These are phyloP conservation scores for Megastigmus dorsalis DNA, from an alignment of 2,888 invertebrate species.

Conservation along the genomic window DNA sequence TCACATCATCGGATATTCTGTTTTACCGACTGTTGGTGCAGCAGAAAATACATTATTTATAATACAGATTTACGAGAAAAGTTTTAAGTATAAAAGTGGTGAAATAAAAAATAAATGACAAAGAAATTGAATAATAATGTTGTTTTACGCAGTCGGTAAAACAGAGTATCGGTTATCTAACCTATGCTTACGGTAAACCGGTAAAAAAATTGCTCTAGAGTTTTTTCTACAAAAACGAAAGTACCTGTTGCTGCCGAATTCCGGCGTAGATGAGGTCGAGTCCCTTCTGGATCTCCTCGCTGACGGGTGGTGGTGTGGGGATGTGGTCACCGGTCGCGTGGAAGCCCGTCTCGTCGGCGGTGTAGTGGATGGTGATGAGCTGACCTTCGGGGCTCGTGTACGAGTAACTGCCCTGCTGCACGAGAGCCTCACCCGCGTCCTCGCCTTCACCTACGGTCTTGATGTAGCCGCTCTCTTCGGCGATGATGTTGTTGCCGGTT, in stretches of 20 bases:
- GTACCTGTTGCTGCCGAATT: conserved; percentile 81
- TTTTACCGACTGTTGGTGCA: too few species aligned
- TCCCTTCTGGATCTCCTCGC: conserved; percentile 90
- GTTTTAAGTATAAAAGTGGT: too few species aligned
- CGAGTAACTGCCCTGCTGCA: conserved; percentile 86
- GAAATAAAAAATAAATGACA: too few species aligned
- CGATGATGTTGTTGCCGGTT: conserved; percentile 88
- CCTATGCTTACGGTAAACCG: too few species aligned
- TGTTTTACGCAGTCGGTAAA: too few species aligned
- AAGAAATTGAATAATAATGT: too few species aligned
- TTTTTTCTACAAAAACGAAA: too few species aligned
- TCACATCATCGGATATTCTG: too few species aligned
- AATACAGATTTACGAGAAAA: too few species aligned
- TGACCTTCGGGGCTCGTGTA: conserved; percentile 89
- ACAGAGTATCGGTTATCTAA: too few species aligned
- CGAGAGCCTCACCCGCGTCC: conserved; percentile 82
- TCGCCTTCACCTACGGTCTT: conserved; percentile 83
- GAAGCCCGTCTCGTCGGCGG: conserved; percentile 89
- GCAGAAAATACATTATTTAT: too few species aligned
- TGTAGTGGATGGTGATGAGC: conserved; percentile 84
- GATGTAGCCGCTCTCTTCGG: conserved; percentile 86
- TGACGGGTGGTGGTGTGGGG: conserved; percentile 89
- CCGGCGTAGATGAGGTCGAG: conserved; percentile 91
- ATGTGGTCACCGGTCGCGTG: conserved; percentile 87
- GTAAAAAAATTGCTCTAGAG: too few species aligned